Conservation (phyloP, 2,888 invertebrate species). For the Idaea straminata region DNA sequence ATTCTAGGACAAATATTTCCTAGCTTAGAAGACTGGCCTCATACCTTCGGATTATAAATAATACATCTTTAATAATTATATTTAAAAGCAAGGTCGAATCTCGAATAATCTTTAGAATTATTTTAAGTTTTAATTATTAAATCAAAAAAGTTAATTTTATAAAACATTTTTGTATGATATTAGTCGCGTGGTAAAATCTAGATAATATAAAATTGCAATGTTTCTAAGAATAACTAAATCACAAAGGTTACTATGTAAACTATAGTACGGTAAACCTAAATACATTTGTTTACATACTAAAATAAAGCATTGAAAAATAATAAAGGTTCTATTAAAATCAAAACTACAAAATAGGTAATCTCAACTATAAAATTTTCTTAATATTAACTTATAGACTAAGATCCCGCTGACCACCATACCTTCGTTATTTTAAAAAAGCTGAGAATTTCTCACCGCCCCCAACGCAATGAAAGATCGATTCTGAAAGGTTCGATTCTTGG, state of each 20-base stretch:
- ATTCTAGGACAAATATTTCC: too few species aligned
- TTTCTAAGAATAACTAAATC: not conserved
- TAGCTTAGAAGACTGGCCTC: too few species aligned
- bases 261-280: not conserved
- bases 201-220: not conserved
- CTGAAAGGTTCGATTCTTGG: too few species aligned
- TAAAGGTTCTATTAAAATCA: not conserved
- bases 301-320: not conserved
- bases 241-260: not conserved
- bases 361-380: not conserved
- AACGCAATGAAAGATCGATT: too few species aligned
- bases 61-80: too few species aligned
- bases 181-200: not conserved
- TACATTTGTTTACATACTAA: not conserved
- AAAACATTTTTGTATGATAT: not conserved
- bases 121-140: not conserved
- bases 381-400: not conserved
- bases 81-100: not conserved
- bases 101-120: not conserved
- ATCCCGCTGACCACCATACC: too few species aligned
- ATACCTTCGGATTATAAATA: too few species aligned
- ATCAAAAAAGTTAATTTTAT: not conserved
- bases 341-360: not conserved
- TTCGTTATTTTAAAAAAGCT: too few species aligned
- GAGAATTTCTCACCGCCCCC: too few species aligned